Evolutionary conservation across 2,797 vertebrate genomes (phyloP), one percentile per base, ranked within the genome.

Genomic region (Etheostoma perlongum): DNA sequence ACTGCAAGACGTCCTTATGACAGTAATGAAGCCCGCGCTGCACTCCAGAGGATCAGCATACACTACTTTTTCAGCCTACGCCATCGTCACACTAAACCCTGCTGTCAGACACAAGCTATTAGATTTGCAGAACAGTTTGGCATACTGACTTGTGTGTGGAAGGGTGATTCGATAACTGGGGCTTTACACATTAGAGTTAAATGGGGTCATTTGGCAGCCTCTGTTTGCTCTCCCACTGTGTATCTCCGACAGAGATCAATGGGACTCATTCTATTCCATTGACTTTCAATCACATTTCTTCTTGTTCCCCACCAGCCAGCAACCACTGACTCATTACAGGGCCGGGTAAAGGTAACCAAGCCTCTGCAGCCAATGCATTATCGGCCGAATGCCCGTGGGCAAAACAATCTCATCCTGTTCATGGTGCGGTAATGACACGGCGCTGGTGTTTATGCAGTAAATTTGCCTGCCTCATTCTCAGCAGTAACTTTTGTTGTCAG

Each of bases 281-380:
- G 92, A 92, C 86, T 93, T 93, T 90, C 89, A 90, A 89, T 93
- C 90, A 87, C 77, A 46, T 88, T 88, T 69, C 78, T 74, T 77
- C 79, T 65, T 67, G 74, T 83, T 82, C 48, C 73, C 83, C 82
- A 87, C 79, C 78, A 66, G 76, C 79, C 71, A 18, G 25, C 76
- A 60, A 72, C 83, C 76, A 48, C 78, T 73, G 80, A 82, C 83
- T 85, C 87, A 88, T 88, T 89, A 86, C 72, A 77, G 79, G 40
- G 71, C 74, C 23, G 78, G 79, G 65, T 76, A 73, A 81, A 86
- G 78, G 83, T 84, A 89, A 83, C 78, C 70, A 72, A 73, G 80
- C 70, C 72, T 78, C 72, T 63, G 77, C 76, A 76, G 78, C 74
- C 47, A 16, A 76, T 81, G 83, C 72, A 85, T 84, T 74, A 77